phyloP scores from a whole-genome alignment of 2,113 vertebrate species.

The Onychorhynchus coronatus region DNA sequence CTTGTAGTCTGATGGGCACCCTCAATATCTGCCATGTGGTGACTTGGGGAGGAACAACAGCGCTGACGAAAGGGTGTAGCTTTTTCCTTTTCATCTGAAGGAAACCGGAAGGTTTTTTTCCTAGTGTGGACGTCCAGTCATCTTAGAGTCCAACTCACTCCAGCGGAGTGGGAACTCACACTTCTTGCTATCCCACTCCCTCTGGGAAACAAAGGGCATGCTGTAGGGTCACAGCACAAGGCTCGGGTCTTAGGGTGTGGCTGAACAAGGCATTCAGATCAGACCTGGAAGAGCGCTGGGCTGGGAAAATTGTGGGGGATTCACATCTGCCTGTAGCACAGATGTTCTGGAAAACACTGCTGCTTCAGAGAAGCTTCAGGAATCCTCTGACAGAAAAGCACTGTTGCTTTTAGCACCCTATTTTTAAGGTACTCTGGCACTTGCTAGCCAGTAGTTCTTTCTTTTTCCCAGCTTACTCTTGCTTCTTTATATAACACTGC shows the following conservation, averaged over 20 bases:
- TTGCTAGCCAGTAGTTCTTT: neutral
- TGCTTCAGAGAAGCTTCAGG: neutral
- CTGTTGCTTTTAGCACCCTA: rapidly evolving
- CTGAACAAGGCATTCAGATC: rapidly evolving
- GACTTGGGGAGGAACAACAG: neutral
- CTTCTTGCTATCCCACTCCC: neutral
- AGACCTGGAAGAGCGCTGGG: neutral
- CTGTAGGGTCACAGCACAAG: rapidly evolving
- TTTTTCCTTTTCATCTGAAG: neutral
- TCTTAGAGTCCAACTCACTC: neutral
- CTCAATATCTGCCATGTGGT: rapidly evolving
- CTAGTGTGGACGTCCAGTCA: neutral
- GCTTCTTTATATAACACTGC: neutral
- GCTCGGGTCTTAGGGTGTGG: neutral
- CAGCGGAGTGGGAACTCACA: neutral
- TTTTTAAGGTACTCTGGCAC: neutral
- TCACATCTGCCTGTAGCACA: neutral
- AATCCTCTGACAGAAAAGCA: neutral
- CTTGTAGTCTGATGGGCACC: neutral
- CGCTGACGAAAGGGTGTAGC: neutral
- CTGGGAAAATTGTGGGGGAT: rapidly evolving
- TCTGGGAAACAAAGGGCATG: rapidly evolving
- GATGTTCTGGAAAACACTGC: neutral
- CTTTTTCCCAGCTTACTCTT: neutral
- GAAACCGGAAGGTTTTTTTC: neutral